These are phyloP conservation scores for Chiloscyllium plagiosum DNA, from an alignment of 2,113 vertebrate species.

Conservation along the genomic window DNA sequence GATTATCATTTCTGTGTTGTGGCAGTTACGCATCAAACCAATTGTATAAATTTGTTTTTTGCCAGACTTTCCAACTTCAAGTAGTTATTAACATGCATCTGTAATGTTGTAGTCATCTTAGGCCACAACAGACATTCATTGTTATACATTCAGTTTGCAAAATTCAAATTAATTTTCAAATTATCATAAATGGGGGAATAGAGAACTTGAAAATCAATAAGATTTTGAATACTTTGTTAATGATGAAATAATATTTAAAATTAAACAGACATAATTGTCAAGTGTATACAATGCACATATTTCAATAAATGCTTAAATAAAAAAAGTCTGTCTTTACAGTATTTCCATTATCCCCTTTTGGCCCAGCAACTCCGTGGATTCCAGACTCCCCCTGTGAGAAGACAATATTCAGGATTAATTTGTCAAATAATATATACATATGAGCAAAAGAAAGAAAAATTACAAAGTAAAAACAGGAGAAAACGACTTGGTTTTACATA, in stretches of 20 bases:
- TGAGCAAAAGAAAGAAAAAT: background rate
- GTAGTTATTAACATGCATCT: background rate
- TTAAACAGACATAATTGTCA: too few relatives aligned
- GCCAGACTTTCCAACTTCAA: background rate
- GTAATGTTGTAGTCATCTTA: background rate
- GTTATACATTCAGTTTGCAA: background rate
- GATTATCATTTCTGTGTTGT: background rate
- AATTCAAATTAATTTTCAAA: background rate
- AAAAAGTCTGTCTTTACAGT: constrained; percentile 49
- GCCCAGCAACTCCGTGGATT: constrained; percentile 54
- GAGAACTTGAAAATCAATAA: background rate
- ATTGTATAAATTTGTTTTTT: background rate
- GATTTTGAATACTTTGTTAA: background rate
- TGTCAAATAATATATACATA: background rate
- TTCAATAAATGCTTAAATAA: background rate
- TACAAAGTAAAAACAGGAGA: background rate
- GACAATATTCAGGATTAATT: background rate
- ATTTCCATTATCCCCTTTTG: constrained; percentile 59
- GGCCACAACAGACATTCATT: background rate
- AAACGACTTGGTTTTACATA: background rate
- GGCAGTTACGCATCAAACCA: background rate
- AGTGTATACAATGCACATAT: background rate
- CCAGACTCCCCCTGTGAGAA: constrained; percentile 60
- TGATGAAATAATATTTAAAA: background rate
- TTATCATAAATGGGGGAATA: background rate